These are phyloP conservation scores for Dynastes hyllus DNA, from an alignment of 2,888 invertebrate genomes.

Conservation along the genomic window DNA sequence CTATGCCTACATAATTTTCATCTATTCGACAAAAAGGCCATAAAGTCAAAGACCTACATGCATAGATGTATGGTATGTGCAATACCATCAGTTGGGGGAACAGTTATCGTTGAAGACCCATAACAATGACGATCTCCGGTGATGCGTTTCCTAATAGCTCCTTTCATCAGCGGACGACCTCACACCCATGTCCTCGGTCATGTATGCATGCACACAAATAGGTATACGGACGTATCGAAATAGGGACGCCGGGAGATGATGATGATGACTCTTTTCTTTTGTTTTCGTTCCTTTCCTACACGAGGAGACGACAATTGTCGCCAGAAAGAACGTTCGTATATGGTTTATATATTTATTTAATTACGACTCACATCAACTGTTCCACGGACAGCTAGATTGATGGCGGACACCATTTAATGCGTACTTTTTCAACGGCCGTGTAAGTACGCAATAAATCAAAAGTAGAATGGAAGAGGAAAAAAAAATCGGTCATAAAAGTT, in stretches of 20 bases:
- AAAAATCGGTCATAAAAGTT: slow-evolving; percentile 26
- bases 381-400: slow-evolving; percentile 41
- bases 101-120: slow-evolving; percentile 5
- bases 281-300: neutral
- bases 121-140: slow-evolving; percentile 23
- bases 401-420: slow-evolving; percentile 37
- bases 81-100: neutral
- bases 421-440: slow-evolving; percentile 24
- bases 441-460: slow-evolving; percentile 40
- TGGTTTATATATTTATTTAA: slow-evolving; percentile 34
- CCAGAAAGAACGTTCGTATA: neutral
- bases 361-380: slow-evolving; percentile 26
- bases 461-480: slow-evolving; percentile 15
- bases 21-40: slow-evolving; percentile 11
- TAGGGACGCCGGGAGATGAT: neutral
- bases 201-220: neutral
- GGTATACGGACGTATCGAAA: neutral
- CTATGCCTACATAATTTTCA: slow-evolving; percentile 20
- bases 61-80: neutral
- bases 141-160: slow-evolving; percentile 8
- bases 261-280: slow-evolving; percentile 19
- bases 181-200: no score
- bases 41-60: slow-evolving; percentile 20
- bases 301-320: slow-evolving; percentile 11
- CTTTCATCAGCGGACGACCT: neutral